Base-by-base conservation (phyloP, 2,888 invertebrate genomes). In the Plagodis pulveraria region DNA sequence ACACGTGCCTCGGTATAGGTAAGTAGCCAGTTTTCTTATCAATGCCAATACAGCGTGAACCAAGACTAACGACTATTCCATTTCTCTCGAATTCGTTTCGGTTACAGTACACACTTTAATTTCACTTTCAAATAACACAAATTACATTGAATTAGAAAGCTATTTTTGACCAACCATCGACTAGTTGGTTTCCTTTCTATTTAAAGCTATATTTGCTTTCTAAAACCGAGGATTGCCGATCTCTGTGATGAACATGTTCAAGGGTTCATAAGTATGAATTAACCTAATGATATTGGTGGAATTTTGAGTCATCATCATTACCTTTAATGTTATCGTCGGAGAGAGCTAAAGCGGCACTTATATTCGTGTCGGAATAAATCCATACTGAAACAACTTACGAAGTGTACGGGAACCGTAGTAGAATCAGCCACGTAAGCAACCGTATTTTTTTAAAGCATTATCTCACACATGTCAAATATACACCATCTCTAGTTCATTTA, bases 111-210 rank as follows among this genome's bases (percentile, higher is more conserved):
- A 45, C 48, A 54, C 50, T 53, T 44, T 58, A 63, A 65, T 58
- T 58, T 63, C 51, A 63, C 68, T 66, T 66, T 65, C 58, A 48
- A 66, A 52, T n/a, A n/a, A n/a, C n/a, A n/a, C 34, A 65, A 61
- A 62, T 56, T 56, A 58, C 56, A 53, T 63, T 60, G 54, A 56
- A 63, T 64, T 69, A 65, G 67, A 69, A 67, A 67, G 66, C 48
- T 45, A 58, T 47, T 59, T 53, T 55, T 54, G 57, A 40, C 38
- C 50, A 46, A 44, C 44, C 22, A 50, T 40, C 55, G 43, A 47
- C 53, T 47, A 22, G 47, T 48, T 35, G 40, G 47, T 53, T 40
- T 48, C 50, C 62, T 60, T 62, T 57, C 50, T 50, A 48, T 47
- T 54, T 53, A 50, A 43, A 41, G 8, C 41, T 33, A 12, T 38